These are phyloP conservation scores for Clarias pachynema DNA, from an alignment of 2,797 vertebrate genomes.

Conservation along the genomic window DNA sequence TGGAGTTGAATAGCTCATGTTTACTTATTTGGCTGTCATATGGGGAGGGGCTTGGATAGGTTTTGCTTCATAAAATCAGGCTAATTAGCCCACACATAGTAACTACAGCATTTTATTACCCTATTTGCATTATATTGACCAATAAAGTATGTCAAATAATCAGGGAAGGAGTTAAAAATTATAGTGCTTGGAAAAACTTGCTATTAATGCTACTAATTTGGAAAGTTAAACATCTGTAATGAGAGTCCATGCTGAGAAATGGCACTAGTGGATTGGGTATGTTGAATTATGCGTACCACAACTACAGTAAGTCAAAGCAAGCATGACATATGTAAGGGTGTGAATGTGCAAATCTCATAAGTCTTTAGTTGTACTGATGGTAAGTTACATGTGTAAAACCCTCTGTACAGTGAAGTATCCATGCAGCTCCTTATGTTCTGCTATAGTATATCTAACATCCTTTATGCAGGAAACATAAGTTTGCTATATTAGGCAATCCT, in stretches of 20 bases:
- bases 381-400: background rate
- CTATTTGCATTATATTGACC: background rate
- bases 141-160: background rate
- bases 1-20: background rate
- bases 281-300: background rate
- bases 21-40: conserved; percentile 53
- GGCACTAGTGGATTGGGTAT: background rate
- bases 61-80: background rate
- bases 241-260: background rate
- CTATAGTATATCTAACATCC: conserved; percentile 34
- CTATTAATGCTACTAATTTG: conserved; percentile 7
- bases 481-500: conserved; percentile 34
- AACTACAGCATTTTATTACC: background rate
- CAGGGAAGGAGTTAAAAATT: background rate
- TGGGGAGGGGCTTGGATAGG: conserved; percentile 50
- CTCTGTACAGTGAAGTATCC: background rate
- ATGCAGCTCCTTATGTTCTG: background rate
- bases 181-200: background rate
- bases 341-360: background rate
- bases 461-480: conserved; percentile 35
- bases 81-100: background rate
- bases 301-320: background rate
- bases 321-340: background rate
- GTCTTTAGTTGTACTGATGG: background rate
- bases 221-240: conserved; percentile 6